Conservation (phyloP, 2,113 vertebrate species). For the Hemiprocne comata region DNA sequence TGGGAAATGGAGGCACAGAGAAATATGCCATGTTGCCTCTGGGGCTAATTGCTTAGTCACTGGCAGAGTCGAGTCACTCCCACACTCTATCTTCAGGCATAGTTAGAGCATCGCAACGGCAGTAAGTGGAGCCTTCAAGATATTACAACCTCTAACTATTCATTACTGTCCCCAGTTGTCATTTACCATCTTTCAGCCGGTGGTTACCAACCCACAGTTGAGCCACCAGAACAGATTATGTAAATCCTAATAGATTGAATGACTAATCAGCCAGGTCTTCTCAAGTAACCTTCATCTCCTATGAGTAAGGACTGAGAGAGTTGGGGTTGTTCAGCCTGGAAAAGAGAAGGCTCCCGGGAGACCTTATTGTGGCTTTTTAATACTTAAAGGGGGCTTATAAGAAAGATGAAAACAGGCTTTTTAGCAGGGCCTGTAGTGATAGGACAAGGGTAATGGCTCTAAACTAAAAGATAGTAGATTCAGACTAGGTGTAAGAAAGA, state of each 20-base stretch:
- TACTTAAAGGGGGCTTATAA: neutral
- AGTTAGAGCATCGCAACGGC: neutral
- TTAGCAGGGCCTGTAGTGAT: neutral
- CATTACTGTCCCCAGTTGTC: conserved; percentile 47
- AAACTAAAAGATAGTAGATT: neutral
- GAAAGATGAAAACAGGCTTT: neutral
- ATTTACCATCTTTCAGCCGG: conserved; percentile 39
- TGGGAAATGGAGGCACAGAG: conserved; percentile 56
- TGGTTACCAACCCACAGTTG: conserved; percentile 19
- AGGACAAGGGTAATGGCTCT: neutral
- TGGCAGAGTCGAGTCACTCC: neutral
- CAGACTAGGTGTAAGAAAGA: neutral
- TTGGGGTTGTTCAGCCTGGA: neutral
- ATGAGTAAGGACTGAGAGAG: neutral
- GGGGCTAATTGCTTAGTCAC: conserved; percentile 20
- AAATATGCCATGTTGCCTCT: neutral
- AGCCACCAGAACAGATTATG: conserved; percentile 38
- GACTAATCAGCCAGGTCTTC: conserved; percentile 9
- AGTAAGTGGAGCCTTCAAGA: conserved; percentile 61
- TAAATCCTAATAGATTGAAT: conserved; percentile 32
- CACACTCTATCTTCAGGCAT: neutral
- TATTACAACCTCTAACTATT: conserved; percentile 23
- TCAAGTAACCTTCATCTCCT: neutral
- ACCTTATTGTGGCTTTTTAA: neutral
- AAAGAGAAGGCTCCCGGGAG: neutral